A percentile compares a stretch with the other conserved stretches of the same genome.
These are phyloP conservation scores for Merluccius polli DNA, from an alignment of 2,797 vertebrate genomes.

Conservation along the genomic window DNA sequence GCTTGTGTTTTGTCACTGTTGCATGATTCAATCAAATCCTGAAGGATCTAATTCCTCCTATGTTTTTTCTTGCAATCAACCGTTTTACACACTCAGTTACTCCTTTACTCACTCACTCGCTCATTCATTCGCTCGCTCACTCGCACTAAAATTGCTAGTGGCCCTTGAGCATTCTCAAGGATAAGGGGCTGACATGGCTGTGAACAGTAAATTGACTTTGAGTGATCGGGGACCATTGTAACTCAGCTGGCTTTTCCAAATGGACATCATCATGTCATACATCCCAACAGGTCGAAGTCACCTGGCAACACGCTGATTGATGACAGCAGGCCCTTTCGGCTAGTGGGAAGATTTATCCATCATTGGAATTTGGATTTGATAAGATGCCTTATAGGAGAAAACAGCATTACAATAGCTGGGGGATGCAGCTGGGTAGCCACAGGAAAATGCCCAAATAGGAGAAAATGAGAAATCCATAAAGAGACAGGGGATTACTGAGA, in stretches of 20 bases:
- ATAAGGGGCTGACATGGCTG: slow-evolving; percentile 17
- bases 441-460: slow-evolving; percentile 40
- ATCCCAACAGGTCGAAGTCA: slow-evolving; percentile 60
- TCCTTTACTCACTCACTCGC: background rate
- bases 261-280: slow-evolving; percentile 61
- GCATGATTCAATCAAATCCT: background rate
- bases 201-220: slow-evolving; percentile 55
- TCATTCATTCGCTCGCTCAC: background rate
- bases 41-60: too few relatives aligned
- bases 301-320: slow-evolving; percentile 65
- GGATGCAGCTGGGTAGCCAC: slow-evolving; percentile 38
- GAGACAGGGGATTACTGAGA: slow-evolving; percentile 54
- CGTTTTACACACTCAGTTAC: background rate
- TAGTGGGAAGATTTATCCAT: slow-evolving; percentile 69
- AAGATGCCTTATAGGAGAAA: slow-evolving; percentile 61
- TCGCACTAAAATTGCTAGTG: background rate
- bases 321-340: slow-evolving; percentile 47
- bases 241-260: slow-evolving; percentile 63
- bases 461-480: slow-evolving; percentile 52
- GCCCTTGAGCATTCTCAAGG: background rate
- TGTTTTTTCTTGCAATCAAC: background rate
- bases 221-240: slow-evolving; percentile 52
- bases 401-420: slow-evolving; percentile 52
- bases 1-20: too few relatives aligned
- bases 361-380: slow-evolving; percentile 67